Evolutionary conservation across 2,888 invertebrate genomes (phyloP).

Genomic region (Mythimna vitellina): DNA sequence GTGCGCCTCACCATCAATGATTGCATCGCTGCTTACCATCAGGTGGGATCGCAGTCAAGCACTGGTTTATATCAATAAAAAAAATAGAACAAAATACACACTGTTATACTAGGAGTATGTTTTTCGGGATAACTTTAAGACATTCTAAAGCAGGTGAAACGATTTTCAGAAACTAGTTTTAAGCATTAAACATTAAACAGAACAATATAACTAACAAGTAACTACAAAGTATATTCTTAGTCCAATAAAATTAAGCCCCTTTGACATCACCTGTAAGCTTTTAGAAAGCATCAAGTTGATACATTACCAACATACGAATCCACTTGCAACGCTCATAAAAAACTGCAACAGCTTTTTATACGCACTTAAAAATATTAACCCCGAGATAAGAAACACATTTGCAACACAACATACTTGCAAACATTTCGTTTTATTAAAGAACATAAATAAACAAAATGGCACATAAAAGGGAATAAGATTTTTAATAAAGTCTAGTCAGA

Average conservation of each 20-base stretch:
- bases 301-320: constrained; percentile 17
- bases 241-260: constrained; percentile 19
- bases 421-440: constrained; percentile 59
- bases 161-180: too few species aligned
- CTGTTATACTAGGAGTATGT: too few species aligned
- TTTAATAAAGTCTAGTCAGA: constrained; percentile 54
- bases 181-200: neutral
- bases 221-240: constrained; percentile 6
- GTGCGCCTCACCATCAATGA: too few species aligned
- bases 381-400: constrained; percentile 60
- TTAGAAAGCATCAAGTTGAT: constrained; percentile 46
- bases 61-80: too few species aligned
- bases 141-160: too few species aligned
- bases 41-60: too few species aligned
- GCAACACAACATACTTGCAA: constrained; percentile 49
- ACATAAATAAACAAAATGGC: constrained; percentile 59
- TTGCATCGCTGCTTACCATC: too few species aligned
- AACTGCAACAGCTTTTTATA: constrained; percentile 51
- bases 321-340: constrained; percentile 48
- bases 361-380: constrained; percentile 57
- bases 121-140: too few species aligned
- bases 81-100: too few species aligned
- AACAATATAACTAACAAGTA: too few species aligned
- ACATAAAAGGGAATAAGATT: constrained; percentile 45
- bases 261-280: constrained; percentile 10